These are phyloP conservation scores for Oceanites oceanicus DNA, from an alignment of 2,113 vertebrate species.

Conservation along the genomic window DNA sequence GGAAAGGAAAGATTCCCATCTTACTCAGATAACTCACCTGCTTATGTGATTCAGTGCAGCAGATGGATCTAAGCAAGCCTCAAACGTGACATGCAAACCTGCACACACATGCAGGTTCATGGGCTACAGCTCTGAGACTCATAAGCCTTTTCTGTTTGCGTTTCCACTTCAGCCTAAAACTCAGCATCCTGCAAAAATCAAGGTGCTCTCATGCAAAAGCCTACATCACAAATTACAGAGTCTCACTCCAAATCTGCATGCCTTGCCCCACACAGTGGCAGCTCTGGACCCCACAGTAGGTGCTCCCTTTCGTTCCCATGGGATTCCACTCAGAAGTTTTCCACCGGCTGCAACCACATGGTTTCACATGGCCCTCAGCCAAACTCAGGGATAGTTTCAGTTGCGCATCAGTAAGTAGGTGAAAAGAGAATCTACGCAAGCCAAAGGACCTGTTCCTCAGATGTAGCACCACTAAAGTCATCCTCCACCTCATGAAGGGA, in stretches of 20 bases:
- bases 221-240: background rate
- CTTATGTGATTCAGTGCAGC: background rate
- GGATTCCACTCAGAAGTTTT: background rate
- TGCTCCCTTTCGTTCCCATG: background rate
- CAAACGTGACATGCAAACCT: background rate
- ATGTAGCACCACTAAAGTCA: background rate
- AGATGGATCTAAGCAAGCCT: background rate
- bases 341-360: background rate
- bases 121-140: background rate
- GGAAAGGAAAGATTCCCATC: background rate
- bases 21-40: background rate
- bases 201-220: background rate
- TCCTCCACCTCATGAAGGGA: background rate
- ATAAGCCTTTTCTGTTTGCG: fast-evolving
- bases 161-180: background rate
- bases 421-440: background rate
- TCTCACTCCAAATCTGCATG: fast-evolving
- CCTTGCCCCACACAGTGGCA: background rate
- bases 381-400: background rate
- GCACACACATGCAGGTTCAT: background rate
- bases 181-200: background rate
- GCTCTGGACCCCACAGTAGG: background rate
- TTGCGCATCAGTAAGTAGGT: background rate
- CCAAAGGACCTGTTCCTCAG: background rate
- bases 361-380: constrained; percentile 19